These are phyloP conservation scores for Enteromius afrohamiltoni DNA, from an alignment of 2,797 vertebrate species.

Conservation along the genomic window DNA sequence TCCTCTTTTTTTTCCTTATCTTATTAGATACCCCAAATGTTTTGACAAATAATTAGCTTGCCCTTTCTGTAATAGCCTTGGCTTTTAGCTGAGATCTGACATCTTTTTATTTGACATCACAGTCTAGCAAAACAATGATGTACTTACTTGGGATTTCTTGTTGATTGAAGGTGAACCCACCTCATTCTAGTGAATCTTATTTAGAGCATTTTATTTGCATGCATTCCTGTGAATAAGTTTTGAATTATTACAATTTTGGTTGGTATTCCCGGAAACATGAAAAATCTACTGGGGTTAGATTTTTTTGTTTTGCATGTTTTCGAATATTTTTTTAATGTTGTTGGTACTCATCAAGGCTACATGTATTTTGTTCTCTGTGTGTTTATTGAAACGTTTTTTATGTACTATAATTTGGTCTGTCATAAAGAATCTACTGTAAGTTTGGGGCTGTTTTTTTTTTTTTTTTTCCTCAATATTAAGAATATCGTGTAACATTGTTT, in stretches of 20 bases:
- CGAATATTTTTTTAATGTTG: neutral
- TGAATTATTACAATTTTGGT: neutral
- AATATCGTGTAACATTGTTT: neutral
- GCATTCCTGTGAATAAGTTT: neutral
- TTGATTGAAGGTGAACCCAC: neutral
- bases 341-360: neutral
- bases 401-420: too few relatives aligned
- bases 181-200: neutral
- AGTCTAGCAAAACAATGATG: neutral
- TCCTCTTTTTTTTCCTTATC: too few relatives aligned
- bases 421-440: neutral
- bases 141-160: neutral
- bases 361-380: slow-evolving; percentile 12
- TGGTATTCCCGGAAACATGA: neutral
- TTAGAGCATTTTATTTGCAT: neutral
- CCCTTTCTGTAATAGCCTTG: neutral
- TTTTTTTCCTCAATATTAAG: neutral
- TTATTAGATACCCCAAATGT: neutral
- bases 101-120: neutral
- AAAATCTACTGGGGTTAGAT: neutral
- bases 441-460: neutral
- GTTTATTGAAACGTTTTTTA: slow-evolving; percentile 1
- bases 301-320: neutral
- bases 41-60: slow-evolving; percentile 7
- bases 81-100: slow-evolving; percentile 3